Evolutionary conservation across 2,113 vertebrate genomes (phyloP), one percentile per base, ranked within the genome.

Genomic region (Xiphophorus hellerii): DNA sequence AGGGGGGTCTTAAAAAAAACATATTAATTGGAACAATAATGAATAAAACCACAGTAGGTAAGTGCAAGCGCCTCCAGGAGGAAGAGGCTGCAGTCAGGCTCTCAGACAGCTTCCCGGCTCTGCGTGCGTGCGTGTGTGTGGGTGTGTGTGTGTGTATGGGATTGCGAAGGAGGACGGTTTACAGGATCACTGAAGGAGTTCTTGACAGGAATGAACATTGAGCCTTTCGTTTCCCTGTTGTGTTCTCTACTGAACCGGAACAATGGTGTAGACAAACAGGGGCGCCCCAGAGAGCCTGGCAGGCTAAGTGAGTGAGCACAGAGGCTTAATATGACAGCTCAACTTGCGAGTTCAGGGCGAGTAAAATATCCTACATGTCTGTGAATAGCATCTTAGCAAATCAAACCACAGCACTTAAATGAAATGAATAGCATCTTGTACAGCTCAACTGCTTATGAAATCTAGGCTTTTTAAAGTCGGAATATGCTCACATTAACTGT

Each of bases 161-260:
- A 80, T 35, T 39, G 62, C 66, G 80, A 29, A 76, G 74, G 74
- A 75, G 74, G 77, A 85, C 64, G 77, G 77, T 89, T 93, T 93
- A 87, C 86, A 89, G 86, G 88, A 88, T 86, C 88, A 77, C 90
- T 79, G 87, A 81, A 87, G 87, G 88, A 90, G 88, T 91, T 92
- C 87, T 87, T 92, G 92, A 93, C 92, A 93, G 92, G 80, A 92
- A 81, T 85, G 88, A 89, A 89, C 91, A 87, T 77, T 54, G 90
- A 90, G 87, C 81, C 84, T 86, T 86, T 83, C 83, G 73, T 92
- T 89, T 92, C 91, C 83, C 90, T 84, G 90, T 88, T 90, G 91
- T 89, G 89, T 92, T 93, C 90, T 93, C 89, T 87, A 84, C 93
- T 93, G 92, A 93, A 92, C 90, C 92, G 86, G 92, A 92, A 92